A percentile compares a stretch with the other conserved stretches of the same genome.
phyloP scores from a whole-genome alignment of 1,140 invertebrate species.

The Augochlora pura region DNA sequence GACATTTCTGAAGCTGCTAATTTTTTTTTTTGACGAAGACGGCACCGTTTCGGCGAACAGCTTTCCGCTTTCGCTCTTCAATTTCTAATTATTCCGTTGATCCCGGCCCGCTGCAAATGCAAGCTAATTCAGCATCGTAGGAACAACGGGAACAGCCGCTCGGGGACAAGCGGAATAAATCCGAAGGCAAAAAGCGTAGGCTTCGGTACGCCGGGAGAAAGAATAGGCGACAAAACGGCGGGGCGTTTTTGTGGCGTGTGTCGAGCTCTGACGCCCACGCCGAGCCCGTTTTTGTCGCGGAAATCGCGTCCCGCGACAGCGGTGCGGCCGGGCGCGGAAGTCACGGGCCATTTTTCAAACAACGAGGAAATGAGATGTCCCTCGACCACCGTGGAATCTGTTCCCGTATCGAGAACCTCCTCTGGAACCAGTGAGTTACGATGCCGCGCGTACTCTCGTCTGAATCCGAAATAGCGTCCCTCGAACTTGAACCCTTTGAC shows the following conservation, averaged over 20 bases:
- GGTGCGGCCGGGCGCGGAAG: background rate
- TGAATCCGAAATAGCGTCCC: too few species aligned
- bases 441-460: too few species aligned
- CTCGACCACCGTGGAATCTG: conserved; percentile 7
- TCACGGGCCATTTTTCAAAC: conserved; percentile 42
- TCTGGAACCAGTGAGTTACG: background rate
- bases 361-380: conserved; percentile 45
- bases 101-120: too few species aligned
- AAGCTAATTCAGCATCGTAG: too few species aligned
- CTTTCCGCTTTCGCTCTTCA: too few species aligned
- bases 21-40: too few species aligned
- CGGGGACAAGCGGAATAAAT: background rate
- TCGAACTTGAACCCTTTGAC: too few species aligned
- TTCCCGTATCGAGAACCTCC: conserved; percentile 15
- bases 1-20: too few species aligned
- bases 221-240: background rate
- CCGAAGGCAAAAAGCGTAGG: background rate
- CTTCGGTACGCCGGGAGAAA: background rate
- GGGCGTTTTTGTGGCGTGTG: background rate
- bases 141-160: background rate
- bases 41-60: too few species aligned
- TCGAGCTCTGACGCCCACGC: background rate
- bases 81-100: too few species aligned
- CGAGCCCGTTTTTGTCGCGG: conserved; percentile 5
- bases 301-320: background rate